These are phyloP conservation scores for Toxotes chatareus DNA, from an alignment of 2,113 vertebrate genomes.

Conservation along the genomic window DNA sequence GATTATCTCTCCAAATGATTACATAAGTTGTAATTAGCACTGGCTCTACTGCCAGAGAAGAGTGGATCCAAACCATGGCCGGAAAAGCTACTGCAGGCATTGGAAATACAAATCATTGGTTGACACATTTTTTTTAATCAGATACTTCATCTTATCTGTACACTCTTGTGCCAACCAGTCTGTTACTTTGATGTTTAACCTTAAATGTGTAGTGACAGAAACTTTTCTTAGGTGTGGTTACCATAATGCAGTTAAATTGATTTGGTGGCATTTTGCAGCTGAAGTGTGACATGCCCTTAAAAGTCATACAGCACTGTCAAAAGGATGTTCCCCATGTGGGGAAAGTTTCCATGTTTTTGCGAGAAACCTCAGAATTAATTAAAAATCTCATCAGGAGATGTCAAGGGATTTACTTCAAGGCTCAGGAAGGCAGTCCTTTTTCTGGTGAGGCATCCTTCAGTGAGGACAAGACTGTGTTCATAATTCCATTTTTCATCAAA, in stretches of 20 bases:
- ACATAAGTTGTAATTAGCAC: slow-evolving; percentile 45
- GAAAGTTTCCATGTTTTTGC: slow-evolving; percentile 67
- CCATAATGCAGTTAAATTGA: slow-evolving; percentile 37
- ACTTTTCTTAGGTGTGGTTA: neutral
- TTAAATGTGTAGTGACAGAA: slow-evolving; percentile 9
- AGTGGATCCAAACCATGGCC: slow-evolving; percentile 34
- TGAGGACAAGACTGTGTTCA: slow-evolving; percentile 72
- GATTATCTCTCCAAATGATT: slow-evolving; percentile 51
- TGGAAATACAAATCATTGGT: slow-evolving; percentile 10
- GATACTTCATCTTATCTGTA: slow-evolving; percentile 15
- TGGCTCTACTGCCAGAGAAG: slow-evolving; percentile 22
- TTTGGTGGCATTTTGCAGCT: slow-evolving; percentile 34
- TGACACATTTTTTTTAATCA: slow-evolving; percentile 24
- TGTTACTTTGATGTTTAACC: neutral
- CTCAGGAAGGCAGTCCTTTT: slow-evolving; percentile 66
- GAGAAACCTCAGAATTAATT: slow-evolving; percentile 80
- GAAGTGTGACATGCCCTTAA: slow-evolving; percentile 55
- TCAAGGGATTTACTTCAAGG: slow-evolving; percentile 81
- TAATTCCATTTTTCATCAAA: slow-evolving; percentile 84
- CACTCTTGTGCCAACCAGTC: neutral
- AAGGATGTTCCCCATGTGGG: slow-evolving; percentile 45
- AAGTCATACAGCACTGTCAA: slow-evolving; percentile 48
- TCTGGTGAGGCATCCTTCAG: slow-evolving; percentile 70
- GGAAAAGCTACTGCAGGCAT: slow-evolving; percentile 10
- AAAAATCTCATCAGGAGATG: slow-evolving; percentile 80